Evolutionary conservation across 2,797 vertebrate genomes (phyloP), one percentile per base, ranked within the genome.

Genomic region (Phrynocephalus guinanensis): DNA sequence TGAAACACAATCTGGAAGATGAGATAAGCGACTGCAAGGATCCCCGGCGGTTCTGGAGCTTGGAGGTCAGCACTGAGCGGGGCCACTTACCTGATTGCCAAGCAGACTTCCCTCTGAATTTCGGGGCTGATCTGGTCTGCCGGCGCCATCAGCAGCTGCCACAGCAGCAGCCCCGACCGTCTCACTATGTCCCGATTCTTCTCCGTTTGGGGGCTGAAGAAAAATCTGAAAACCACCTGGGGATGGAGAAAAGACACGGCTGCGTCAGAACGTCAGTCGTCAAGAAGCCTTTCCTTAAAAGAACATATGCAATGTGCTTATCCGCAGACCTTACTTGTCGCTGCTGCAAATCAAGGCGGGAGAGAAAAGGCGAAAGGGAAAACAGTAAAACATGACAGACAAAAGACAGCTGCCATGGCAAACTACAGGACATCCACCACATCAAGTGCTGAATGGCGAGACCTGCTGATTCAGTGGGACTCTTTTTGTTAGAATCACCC

Each of bases 61-160:
- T 3, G 52, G 52, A 56, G 52, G 13, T 3, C 52, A 56, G 10
- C 72, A 9, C 0, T 75, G 71, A 15, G 20, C 30, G 3, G 28
- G 52, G 16, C 22, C 83, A 86, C 84, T 92, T 95, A 99, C 99
- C 99, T 99, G 95, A 99, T 99, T 75, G 99, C 98, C 90, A 99
- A 95, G 89, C 99, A 99, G 94, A 99, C 99, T 92, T 99, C 99
- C 94, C 96, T 98, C 96, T 99, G 98, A 92, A 99, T 99, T 95
- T 99, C 98, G 86, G 96, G 95, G 93, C 98, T 98, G 90, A 99
- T 99, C 94, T 99, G 98, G 96, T 99, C 98, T 76, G 97, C 96
- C 3, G 99, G 99, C 86, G 98, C 98, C 98, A 99, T 99, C 75
- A 99, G 96, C 48, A 99, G 95, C 96, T 99, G 99, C 99, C 99